These are phyloP conservation scores for Drosophila aff. DNA, from an alignment of 1,140 invertebrate species.

Conservation along the genomic window DNA sequence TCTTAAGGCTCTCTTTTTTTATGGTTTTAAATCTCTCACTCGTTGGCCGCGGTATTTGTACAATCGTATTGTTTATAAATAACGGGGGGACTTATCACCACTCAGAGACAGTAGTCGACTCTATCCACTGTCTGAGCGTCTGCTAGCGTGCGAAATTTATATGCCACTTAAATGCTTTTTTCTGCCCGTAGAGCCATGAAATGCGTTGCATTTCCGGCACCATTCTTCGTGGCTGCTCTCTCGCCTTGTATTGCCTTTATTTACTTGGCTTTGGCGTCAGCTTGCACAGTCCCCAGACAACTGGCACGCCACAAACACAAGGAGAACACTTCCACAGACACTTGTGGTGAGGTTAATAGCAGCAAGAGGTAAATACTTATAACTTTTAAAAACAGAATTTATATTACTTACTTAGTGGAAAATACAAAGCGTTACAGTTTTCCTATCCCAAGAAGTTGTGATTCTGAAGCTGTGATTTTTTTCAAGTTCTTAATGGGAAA, in stretches of 20 bases:
- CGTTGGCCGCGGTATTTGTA: conserved; percentile 7
- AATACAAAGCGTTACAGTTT: not conserved
- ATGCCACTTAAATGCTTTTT: conserved; percentile 67
- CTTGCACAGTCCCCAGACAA: conserved; percentile 27
- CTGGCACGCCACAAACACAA: not conserved
- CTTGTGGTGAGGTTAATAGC: not conserved
- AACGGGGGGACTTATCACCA: conserved; percentile 42
- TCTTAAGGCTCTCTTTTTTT: not conserved
- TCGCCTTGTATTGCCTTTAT: conserved; percentile 30
- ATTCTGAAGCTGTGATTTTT: not conserved
- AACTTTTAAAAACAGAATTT: not conserved
- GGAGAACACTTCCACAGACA: conserved; percentile 12
- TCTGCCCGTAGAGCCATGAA: conserved; percentile 50
- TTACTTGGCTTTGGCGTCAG: conserved; percentile 52
- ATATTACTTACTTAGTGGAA: not conserved
- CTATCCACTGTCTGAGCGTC: conserved; percentile 15
- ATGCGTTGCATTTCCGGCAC: conserved; percentile 48
- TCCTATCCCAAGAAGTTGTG: not conserved
- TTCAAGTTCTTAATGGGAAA: not conserved
- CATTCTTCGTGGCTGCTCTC: conserved; percentile 25
- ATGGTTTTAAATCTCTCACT: conserved; percentile 16
- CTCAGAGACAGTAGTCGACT: conserved; percentile 7
- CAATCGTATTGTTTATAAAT: conserved; percentile 36
- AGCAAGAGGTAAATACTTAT: not conserved
- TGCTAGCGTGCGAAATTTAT: conserved; percentile 61